Evolutionary conservation across 2,888 invertebrate species (phyloP), one percentile per base, ranked within the genome.

Genomic region (Leuctra nigra): DNA sequence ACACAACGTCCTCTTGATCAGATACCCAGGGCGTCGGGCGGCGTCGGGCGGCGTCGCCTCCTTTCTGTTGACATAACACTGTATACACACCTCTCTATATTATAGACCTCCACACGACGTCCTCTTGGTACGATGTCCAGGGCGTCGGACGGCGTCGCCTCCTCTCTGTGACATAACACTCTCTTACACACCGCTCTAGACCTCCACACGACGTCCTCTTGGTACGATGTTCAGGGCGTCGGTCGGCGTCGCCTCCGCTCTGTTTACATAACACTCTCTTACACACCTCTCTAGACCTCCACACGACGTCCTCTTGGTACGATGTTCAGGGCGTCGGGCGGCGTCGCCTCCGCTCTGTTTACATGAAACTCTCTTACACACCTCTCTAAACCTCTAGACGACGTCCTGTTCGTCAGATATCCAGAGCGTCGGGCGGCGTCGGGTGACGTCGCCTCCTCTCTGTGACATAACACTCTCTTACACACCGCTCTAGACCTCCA

Each of bases 61-160:
- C 39, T 44, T 25, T 9, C 53, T 1, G 47, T 11, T 20, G 16
- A n/a, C n/a, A n/a, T n/a, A n/a, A n/a, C n/a, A n/a, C n/a, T n/a
- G n/a, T n/a, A n/a, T n/a, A n/a, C n/a, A n/a, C n/a, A n/a, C n/a
- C n/a, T n/a, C n/a, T n/a, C n/a, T n/a, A n/a, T n/a, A n/a, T n/a
- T n/a, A n/a, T n/a, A n/a, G n/a, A n/a, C n/a, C n/a, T n/a, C n/a
- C n/a, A n/a, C n/a, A n/a, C n/a, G n/a, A n/a, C 44, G 44, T 18
- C 23, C 36, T 25, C 20, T 24, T 9, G 7, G 52, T 52, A 16
- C 11, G 18, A 14, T 44, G 23, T 33, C 33, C 46, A 18, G 35
- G 44, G n/a, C 46, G 54, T 16, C 36, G 44, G n/a, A n/a, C 38
- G 2, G 14, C 53, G 41, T 23, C 41, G 24, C 29, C 53, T 29